Evolutionary conservation across 2,888 invertebrate species (phyloP).

Genomic region (Drosophila birchii): DNA sequence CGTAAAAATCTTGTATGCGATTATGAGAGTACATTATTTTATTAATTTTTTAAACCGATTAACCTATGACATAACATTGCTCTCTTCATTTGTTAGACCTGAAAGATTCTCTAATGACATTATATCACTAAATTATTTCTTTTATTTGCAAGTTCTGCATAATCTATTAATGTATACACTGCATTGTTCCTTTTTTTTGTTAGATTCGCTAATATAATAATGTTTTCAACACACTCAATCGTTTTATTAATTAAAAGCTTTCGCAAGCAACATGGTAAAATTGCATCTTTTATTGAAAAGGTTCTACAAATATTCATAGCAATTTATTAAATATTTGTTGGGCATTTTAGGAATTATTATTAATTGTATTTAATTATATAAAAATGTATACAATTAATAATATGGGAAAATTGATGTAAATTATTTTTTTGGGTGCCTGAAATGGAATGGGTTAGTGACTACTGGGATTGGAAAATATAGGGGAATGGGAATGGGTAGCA

Average conservation of each 20-base stretch:
- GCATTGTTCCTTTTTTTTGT: background rate
- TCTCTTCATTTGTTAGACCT: no score
- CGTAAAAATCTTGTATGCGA: background rate
- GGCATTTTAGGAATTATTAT: accelerated
- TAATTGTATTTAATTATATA: background rate
- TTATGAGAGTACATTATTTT: background rate
- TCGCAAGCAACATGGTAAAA: background rate
- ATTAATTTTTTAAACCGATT: no score
- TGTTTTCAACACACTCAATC: background rate
- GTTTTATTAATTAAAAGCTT: background rate
- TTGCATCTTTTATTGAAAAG: background rate
- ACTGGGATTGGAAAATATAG: background rate
- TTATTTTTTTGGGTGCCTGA: background rate
- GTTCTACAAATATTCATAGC: background rate
- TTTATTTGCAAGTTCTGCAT: background rate
- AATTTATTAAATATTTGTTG: background rate
- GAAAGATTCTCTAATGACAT: background rate
- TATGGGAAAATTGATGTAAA: background rate
- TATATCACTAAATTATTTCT: background rate
- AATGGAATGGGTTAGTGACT: conserved; percentile 1
- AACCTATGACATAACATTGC: no score
- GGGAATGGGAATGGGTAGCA: background rate
- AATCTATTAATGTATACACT: background rate
- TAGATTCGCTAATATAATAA: background rate
- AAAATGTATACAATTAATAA: background rate